Percentiles rank a stretch among this genome's conserved stretches.
These are phyloP conservation scores for Armadillidium nasatum DNA, from an alignment of 1,140 invertebrate genomes.

Conservation along the genomic window DNA sequence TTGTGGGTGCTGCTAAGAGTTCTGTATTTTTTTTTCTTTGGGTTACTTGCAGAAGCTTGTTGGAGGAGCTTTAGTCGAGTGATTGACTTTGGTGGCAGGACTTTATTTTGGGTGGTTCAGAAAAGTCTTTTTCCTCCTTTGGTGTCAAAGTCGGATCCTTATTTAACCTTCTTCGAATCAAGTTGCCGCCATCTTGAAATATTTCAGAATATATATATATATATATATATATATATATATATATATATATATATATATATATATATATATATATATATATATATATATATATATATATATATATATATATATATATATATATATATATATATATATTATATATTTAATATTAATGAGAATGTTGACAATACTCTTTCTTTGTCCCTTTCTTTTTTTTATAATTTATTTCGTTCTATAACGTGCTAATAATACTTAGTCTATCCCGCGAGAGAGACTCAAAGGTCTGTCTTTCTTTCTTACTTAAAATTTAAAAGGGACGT, in stretches of 20 bases:
- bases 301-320: slow-evolving; percentile 3
- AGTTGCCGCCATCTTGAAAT: no score
- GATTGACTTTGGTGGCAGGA: background rate
- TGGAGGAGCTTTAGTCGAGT: background rate
- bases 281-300: slow-evolving; percentile 21
- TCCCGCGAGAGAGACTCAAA: no score
- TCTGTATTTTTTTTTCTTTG: no score
- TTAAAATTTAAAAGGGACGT: no score
- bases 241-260: background rate
- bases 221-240: slow-evolving; percentile 24
- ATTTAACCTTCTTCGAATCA: no score
- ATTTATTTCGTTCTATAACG: no score
- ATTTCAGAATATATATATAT: background rate
- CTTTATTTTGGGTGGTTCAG: no score
- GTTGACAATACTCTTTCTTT: background rate
- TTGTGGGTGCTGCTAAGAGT: no score
- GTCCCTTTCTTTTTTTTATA: no score
- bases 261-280: background rate
- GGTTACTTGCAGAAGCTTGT: background rate
- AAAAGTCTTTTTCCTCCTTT: background rate
- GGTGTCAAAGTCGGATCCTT: no score
- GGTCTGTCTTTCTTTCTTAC: no score
- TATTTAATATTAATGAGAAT: background rate
- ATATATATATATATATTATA: slow-evolving; percentile 1
- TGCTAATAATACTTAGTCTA: no score